Percentiles rank a stretch among this genome's conserved stretches.
Conservation (phyloP, 2,113 vertebrate genomes). For the Tetrao urogallus region DNA sequence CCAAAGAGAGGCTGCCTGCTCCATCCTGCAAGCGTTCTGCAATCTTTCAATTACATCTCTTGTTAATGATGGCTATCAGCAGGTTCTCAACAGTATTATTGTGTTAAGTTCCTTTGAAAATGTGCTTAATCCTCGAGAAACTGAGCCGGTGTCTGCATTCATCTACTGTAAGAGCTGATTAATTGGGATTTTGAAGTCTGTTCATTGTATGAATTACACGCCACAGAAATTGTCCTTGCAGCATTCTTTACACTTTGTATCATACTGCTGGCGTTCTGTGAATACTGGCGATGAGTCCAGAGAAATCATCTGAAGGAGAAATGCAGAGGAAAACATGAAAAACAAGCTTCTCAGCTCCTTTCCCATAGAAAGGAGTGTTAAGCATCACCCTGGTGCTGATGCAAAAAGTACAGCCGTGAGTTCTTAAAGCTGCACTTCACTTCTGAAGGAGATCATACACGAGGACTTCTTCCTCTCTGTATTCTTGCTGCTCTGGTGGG, state of each 20-base stretch:
- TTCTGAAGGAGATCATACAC: neutral
- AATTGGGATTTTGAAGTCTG: conserved; percentile 9
- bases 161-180: neutral
- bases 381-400: neutral
- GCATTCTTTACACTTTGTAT: neutral
- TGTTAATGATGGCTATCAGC: conserved; percentile 38
- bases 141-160: neutral
- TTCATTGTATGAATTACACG: neutral
- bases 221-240: neutral
- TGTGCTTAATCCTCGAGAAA: neutral
- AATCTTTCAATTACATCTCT: conserved; percentile 58
- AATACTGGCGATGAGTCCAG: neutral
- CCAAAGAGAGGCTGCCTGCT: neutral
- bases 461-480: neutral
- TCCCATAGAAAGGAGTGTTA: neutral
- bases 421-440: neutral
- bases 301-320: neutral
- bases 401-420: neutral
- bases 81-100: neutral
- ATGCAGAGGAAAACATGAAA: neutral
- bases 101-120: conserved; percentile 1
- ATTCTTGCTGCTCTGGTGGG: neutral
- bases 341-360: neutral
- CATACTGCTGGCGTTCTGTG: neutral
- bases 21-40: neutral